Evolutionary conservation across 2,888 invertebrate genomes (phyloP).

Genomic region (Germaria angustata): DNA sequence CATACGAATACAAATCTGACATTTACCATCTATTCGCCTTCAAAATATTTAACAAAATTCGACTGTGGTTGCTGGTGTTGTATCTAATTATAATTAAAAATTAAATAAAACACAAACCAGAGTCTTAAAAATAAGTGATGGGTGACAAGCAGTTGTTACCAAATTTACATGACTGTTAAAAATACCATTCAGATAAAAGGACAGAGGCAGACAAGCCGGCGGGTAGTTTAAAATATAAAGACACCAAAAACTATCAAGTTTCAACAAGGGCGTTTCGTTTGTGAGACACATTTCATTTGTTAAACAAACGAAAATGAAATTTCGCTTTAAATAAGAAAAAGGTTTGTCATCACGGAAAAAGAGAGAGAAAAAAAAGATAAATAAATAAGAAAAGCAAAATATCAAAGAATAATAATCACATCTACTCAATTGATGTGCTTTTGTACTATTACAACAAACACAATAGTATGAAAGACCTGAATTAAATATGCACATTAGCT

Average conservation of each 20-base stretch:
- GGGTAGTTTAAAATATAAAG: neutral
- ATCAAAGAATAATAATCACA: too few species aligned
- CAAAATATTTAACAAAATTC: slow-evolving; percentile 22
- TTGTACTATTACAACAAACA: neutral
- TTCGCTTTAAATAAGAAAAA: slow-evolving; percentile 5
- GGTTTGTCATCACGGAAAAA: slow-evolving; percentile 7
- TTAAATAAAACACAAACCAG: neutral
- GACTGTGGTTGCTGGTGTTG: neutral
- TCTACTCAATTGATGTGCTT: neutral
- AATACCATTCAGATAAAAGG: neutral
- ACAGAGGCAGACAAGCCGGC: neutral
- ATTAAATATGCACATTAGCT: neutral
- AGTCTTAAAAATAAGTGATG: slow-evolving; percentile 22
- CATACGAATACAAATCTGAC: slow-evolving; percentile 4
- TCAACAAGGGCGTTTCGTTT: neutral
- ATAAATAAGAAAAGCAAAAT: neutral
- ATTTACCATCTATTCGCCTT: slow-evolving; percentile 32
- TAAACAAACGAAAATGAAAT: neutral
- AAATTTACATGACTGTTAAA: slow-evolving; percentile 3
- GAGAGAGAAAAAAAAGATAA: neutral
- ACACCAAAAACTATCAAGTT: neutral
- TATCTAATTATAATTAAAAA: neutral
- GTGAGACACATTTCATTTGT: neutral
- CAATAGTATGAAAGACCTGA: neutral
- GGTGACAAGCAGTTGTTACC: slow-evolving; percentile 41